phyloP scores from a whole-genome alignment of 2,797 vertebrate species.

The Poecilia gillii region DNA sequence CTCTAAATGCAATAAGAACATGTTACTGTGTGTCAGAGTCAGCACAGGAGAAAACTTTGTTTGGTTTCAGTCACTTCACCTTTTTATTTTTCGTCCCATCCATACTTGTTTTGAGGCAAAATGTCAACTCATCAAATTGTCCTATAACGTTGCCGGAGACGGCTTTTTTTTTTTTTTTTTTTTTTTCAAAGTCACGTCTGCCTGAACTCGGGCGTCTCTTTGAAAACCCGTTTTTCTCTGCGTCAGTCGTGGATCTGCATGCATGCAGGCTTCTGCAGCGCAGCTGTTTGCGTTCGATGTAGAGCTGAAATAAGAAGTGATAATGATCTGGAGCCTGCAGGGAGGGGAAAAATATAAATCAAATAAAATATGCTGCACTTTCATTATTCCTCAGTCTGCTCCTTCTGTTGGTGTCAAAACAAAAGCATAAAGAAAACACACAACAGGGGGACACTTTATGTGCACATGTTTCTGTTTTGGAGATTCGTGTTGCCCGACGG shows the following conservation, averaged over 20 bases:
- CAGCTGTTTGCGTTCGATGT: background rate
- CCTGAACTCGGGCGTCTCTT: background rate
- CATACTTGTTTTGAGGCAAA: background rate
- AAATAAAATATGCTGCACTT: background rate
- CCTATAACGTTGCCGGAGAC: background rate
- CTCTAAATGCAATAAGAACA: background rate
- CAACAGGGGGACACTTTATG: background rate
- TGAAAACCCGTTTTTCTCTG: background rate
- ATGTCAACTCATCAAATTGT: conserved; percentile 8
- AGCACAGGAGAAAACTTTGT: background rate
- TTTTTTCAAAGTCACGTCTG: too few species aligned
- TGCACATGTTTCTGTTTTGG: background rate
- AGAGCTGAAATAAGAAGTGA: background rate
- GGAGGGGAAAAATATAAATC: background rate
- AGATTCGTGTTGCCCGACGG: background rate
- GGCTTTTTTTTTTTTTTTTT: background rate
- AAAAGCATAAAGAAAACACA: background rate
- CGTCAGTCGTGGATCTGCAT: background rate
- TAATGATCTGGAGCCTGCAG: background rate
- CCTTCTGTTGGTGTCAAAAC: background rate
- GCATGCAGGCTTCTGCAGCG: background rate
- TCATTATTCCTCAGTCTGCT: background rate
- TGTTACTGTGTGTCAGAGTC: background rate
- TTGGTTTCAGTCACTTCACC: background rate
- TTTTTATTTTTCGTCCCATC: background rate